Base-by-base conservation (phyloP, 2,113 vertebrate species). In the Acinonyx jubatus region DNA sequence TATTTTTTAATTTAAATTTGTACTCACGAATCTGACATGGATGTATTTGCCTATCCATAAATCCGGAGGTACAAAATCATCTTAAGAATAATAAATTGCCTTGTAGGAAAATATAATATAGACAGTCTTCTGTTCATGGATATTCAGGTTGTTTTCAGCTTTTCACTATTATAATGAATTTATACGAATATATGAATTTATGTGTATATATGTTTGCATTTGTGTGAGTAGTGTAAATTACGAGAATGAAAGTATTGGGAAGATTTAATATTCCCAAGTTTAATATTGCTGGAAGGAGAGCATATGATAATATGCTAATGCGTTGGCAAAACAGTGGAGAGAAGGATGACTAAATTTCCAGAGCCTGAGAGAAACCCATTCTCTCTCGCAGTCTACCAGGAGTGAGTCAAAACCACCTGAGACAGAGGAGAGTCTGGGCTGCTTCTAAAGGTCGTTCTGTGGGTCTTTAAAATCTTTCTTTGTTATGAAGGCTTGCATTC, bases 1-100 rank as follows among this genome's bases (percentile, higher is more conserved):
- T 83, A 88, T 63, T 69, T 89, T 69, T 73, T 74, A 83, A 96
- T 96, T 79, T 90, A 96, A 68, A 69, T 41, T 65, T 98, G 93
- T 18, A n/a, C 33, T 96, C 45, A 84, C 41, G 89, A 50, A 48
- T 23, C 23, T 92, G 68, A 66, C 36, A 66, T 52, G 69, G n/a
- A 71, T 86, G 41, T 92, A 27, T 85, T 90, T 93, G 63, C 41
- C 65, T 78, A 21, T 61, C 55, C 69, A 55, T 48, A 88, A 97
- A 69, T 79, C 52, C 90, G 84, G 63, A 84, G 38, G 13, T 69
- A 68, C 15, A 50, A 36, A 94, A 79, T 88, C 14, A 85, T 79
- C 89, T 96, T 92, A 94, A 78, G 31, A 68, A n/a, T 23, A 73
- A 71, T 73, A 79, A 94, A 89, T 68, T 90, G 36, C 16, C 50